These are phyloP conservation scores for Latrodectus elegans DNA, from an alignment of 2,888 invertebrate genomes.

Conservation along the genomic window DNA sequence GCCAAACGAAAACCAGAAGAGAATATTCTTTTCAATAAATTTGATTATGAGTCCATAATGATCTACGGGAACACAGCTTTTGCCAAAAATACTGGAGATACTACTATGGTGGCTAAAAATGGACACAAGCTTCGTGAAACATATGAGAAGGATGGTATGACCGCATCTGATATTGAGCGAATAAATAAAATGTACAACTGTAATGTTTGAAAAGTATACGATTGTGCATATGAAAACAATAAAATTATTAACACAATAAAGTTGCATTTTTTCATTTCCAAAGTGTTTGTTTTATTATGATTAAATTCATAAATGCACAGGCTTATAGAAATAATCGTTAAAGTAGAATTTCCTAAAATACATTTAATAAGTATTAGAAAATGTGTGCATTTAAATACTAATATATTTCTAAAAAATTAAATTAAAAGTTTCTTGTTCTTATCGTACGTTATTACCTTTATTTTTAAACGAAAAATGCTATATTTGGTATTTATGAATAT, in stretches of 20 bases:
- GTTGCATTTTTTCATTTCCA: too few relatives aligned
- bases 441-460: too few relatives aligned
- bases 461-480: too few relatives aligned
- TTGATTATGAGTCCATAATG: conserved; percentile 56
- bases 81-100: conserved; percentile 7
- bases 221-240: background rate
- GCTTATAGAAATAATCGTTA: too few relatives aligned
- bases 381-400: too few relatives aligned
- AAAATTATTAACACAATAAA: background rate
- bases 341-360: too few relatives aligned
- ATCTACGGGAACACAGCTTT: conserved; percentile 49
- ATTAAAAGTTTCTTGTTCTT: too few relatives aligned
- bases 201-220: background rate
- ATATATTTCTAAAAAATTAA: too few relatives aligned
- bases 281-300: too few relatives aligned
- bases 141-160: conserved; percentile 22
- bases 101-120: conserved; percentile 45
- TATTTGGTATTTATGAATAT: too few relatives aligned
- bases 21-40: conserved; percentile 26
- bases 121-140: conserved; percentile 24
- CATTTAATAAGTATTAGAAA: too few relatives aligned
- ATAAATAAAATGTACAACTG: conserved; percentile 45
- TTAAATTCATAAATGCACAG: too few relatives aligned
- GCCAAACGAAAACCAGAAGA: conserved; percentile 16
- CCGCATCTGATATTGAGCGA: conserved; percentile 17